A percentile compares a stretch with the other conserved stretches of the same genome.
Conservation (phyloP, 2,888 invertebrate genomes). For the Sesamia inferens region DNA sequence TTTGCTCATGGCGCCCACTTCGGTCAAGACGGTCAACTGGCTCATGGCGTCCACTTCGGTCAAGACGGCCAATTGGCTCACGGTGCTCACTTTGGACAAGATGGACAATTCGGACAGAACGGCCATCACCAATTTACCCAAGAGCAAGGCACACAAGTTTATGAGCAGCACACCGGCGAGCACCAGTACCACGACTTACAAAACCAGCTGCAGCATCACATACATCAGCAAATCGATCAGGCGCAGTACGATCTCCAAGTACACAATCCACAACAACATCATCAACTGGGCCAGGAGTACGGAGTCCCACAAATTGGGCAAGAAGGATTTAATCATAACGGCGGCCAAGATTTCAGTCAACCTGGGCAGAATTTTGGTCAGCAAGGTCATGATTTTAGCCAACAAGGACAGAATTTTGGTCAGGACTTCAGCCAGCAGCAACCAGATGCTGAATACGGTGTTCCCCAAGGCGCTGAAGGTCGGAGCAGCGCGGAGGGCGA, state of each 20-base stretch:
- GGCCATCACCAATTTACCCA: constrained; percentile 79
- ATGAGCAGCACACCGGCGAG: constrained; percentile 80
- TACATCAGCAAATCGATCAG: constrained; percentile 84
- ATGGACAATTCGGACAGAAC: constrained; percentile 59
- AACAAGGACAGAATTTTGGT: constrained; percentile 64
- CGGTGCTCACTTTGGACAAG: constrained; percentile 33
- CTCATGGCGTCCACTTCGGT: constrained; percentile 67
- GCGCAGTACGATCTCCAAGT: constrained; percentile 74
- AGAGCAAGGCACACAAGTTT: constrained; percentile 83
- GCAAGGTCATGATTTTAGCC: constrained; percentile 58
- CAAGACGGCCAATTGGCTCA: constrained; percentile 44
- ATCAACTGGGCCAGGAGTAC: constrained; percentile 70
- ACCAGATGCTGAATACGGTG: constrained; percentile 77
- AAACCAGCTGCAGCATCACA: constrained; percentile 82
- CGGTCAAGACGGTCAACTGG: constrained; percentile 42
- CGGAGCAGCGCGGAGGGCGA: constrained; percentile 75
- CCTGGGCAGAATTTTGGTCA: constrained; percentile 65
- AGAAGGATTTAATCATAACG: constrained; percentile 56
- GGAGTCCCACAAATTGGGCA: constrained; percentile 65
- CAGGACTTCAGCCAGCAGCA: constrained; percentile 68
- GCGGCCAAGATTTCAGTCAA: constrained; percentile 61
- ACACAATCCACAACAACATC: constrained; percentile 75
- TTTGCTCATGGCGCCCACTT: constrained; percentile 49
- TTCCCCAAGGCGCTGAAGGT: constrained; percentile 82
- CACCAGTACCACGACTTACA: constrained; percentile 80